Conservation (phyloP, 1,140 invertebrate genomes). For the Nephila pilipes region DNA sequence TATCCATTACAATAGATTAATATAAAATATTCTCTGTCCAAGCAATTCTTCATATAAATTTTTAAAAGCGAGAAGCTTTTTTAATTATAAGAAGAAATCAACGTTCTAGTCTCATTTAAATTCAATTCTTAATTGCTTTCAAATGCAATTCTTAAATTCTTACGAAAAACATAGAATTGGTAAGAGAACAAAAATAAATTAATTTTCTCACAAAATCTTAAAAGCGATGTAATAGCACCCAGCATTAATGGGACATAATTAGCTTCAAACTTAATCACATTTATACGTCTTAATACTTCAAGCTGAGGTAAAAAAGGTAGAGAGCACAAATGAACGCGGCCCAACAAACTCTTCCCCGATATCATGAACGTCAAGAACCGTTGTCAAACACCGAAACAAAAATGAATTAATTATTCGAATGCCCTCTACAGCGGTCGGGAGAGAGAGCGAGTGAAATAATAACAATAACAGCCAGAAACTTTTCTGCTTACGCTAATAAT, state of each 20-base stretch:
- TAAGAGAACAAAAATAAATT: not conserved
- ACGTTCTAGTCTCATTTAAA: no score
- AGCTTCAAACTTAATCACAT: not conserved
- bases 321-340: not conserved
- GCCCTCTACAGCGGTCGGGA: not conserved
- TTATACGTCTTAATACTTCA: constrained; percentile 8
- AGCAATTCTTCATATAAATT: no score
- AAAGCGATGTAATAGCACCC: not conserved
- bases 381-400: constrained; percentile 40
- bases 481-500: constrained; percentile 45
- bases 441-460: constrained; percentile 15
- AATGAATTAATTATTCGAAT: constrained; percentile 40
- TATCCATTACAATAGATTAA: no score
- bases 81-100: no score
- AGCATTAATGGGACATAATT: not conserved
- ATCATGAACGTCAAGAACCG: not conserved
- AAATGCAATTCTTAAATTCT: not conserved
- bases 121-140: no score
- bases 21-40: no score
- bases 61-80: no score
- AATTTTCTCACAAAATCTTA: not conserved
- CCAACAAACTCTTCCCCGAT: not conserved
- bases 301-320: not conserved
- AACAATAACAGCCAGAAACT: constrained; percentile 29
- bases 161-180: not conserved